Evolutionary conservation across 2,113 vertebrate genomes (phyloP).

Genomic region (Hypanus sabinus): DNA sequence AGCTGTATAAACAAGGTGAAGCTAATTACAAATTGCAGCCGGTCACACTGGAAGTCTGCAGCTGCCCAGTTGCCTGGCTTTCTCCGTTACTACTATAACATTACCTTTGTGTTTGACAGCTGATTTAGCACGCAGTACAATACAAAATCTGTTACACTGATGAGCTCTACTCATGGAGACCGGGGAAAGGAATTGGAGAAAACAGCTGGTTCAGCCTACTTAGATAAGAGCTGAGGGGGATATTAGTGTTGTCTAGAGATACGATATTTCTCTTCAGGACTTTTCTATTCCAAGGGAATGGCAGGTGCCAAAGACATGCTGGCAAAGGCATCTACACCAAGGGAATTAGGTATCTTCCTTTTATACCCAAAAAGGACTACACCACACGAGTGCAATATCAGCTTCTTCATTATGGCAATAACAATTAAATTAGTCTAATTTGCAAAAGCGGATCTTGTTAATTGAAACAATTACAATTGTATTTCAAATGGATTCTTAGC

Average conservation of each 20-base stretch:
- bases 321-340: not conserved
- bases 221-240: not conserved
- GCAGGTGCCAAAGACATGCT: not conserved
- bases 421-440: not conserved
- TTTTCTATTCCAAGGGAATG: not conserved
- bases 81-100: not conserved
- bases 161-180: not conserved
- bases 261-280: no score
- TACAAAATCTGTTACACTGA: not conserved
- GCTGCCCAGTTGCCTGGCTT: not conserved
- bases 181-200: not conserved
- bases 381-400: not conserved
- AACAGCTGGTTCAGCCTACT: not conserved
- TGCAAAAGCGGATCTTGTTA: not conserved
- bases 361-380: not conserved
- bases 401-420: not conserved
- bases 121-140: not conserved
- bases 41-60: not conserved
- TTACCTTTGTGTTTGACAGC: not conserved
- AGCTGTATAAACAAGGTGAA: not conserved
- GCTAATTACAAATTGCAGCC: not conserved
- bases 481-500: not conserved
- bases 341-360: not conserved
- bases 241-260: not conserved
- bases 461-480: not conserved